phyloP scores from a whole-genome alignment of 2,797 vertebrate genomes.

The Caiman crocodilus region DNA sequence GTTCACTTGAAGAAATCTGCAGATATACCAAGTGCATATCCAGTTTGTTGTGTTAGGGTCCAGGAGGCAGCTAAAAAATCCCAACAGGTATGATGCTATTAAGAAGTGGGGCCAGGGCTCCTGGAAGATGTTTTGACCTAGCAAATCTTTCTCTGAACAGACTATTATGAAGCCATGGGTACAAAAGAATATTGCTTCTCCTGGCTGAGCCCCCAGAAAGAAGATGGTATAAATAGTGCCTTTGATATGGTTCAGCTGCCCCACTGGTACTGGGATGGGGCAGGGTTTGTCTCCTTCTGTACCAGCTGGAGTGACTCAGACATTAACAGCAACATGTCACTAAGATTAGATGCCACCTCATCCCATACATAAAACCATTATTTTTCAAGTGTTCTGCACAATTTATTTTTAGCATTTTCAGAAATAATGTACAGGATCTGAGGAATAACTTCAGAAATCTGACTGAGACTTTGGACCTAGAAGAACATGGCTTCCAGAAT shows the following conservation, averaged over 20 bases:
- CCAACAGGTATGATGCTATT: neutral
- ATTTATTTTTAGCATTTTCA: neutral
- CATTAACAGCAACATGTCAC: neutral
- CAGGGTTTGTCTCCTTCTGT: neutral
- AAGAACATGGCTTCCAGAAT: neutral
- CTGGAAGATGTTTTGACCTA: neutral
- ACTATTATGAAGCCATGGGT: neutral
- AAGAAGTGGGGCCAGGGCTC: neutral
- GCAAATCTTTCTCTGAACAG: neutral
- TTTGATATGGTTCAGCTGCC: neutral
- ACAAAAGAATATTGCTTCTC: neutral
- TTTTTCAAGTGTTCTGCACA: neutral
- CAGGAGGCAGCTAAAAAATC: neutral
- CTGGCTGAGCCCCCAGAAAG: neutral
- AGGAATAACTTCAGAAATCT: neutral
- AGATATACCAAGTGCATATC: neutral
- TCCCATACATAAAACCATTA: no score
- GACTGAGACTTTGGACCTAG: neutral
- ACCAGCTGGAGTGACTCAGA: neutral
- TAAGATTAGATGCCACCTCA: neutral
- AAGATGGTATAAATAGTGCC: neutral
- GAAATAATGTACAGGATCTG: neutral
- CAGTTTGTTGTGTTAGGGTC: neutral
- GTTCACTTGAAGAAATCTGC: neutral
- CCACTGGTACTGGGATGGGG: neutral